Evolutionary conservation across 2,888 invertebrate species (phyloP).

Genomic region (Macrophya alboannulata): DNA sequence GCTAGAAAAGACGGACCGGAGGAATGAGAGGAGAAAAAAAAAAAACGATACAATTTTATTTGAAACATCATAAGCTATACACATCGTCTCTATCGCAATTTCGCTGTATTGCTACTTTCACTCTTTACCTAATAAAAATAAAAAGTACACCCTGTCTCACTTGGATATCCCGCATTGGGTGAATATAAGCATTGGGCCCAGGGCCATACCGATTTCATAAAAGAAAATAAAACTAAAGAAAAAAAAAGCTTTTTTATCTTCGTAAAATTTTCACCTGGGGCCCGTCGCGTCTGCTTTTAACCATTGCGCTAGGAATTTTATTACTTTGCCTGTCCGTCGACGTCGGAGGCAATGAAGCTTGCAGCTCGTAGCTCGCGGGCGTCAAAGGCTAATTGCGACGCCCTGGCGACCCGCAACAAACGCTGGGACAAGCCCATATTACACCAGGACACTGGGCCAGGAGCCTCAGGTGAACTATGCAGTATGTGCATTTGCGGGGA

Average conservation of each 20-base stretch:
- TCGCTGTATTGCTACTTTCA: too few relatives aligned
- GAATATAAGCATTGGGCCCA: not conserved
- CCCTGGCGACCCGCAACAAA: constrained; percentile 72
- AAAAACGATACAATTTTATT: not conserved
- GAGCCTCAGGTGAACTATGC: constrained; percentile 27
- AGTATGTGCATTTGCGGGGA: constrained; percentile 36
- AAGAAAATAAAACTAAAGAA: not conserved
- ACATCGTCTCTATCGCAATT: too few relatives aligned
- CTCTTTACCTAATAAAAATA: too few relatives aligned
- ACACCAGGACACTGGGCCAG: constrained; percentile 70
- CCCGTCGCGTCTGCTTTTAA: not conserved
- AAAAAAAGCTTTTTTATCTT: not conserved
- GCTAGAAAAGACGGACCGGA: not conserved
- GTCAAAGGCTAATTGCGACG: constrained; percentile 79
- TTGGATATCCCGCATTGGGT: too few relatives aligned
- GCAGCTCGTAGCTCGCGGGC: constrained; percentile 57
- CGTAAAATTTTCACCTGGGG: not conserved
- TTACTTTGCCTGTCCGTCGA: constrained; percentile 36
- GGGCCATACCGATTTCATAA: not conserved
- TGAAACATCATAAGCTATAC: not conserved
- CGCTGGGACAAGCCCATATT: constrained; percentile 77
- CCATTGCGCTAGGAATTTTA: constrained; percentile 13
- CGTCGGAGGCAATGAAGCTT: constrained; percentile 31
- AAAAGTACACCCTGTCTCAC: too few relatives aligned
- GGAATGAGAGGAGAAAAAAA: not conserved